Base-by-base conservation (phyloP, 2,113 vertebrate species). In the Lichenostomus cassidix region DNA sequence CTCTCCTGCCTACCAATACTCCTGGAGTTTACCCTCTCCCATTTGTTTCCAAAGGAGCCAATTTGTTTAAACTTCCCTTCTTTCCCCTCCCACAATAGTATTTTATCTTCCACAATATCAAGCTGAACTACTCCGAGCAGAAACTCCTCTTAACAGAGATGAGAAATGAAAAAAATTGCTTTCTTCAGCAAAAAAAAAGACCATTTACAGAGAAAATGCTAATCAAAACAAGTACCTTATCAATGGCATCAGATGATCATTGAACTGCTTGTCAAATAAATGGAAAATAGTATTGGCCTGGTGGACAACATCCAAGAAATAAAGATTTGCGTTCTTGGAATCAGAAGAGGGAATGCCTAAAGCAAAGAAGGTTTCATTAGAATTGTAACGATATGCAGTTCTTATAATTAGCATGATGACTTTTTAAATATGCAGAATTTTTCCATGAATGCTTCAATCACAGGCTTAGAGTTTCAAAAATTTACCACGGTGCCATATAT, bases 221-320 rank as follows among this genome's bases (percentile, higher is more conserved):
- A 73, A 92, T 59, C 52, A 83, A n/a, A 95, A 56, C 62, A 80
- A 93, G 97, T 96, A 99, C 99, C 99, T 99, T 97, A 99, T 99
- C 88, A 99, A 97, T 94, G 99, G 99, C 99, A 99, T 99, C 93
- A 99, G 99, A 97, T 99, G 99, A 98, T 99, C 99, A 97, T 99
- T 99, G 98, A 99, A 99, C 87, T 99, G 99, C 96, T 99, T 99
- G 97, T 99, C 99, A 98, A 99, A 99, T 89, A 99, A 98, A 97
- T 99, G 99, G 97, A 99, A 99, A 98, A 99, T 99, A 25, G 99
- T 99, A 98, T 99, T 99, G 46, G 99, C 99, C 85, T 99, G 99
- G 92, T 99, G 99, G 63, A 99, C 99, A 92, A 99, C 99, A 96
- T 99, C 99, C 98, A 99, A 98, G 97, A 99, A 99, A 97, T 99